These are phyloP conservation scores for Acanthornis magna DNA, from an alignment of 2,797 vertebrate species.

Conservation along the genomic window DNA sequence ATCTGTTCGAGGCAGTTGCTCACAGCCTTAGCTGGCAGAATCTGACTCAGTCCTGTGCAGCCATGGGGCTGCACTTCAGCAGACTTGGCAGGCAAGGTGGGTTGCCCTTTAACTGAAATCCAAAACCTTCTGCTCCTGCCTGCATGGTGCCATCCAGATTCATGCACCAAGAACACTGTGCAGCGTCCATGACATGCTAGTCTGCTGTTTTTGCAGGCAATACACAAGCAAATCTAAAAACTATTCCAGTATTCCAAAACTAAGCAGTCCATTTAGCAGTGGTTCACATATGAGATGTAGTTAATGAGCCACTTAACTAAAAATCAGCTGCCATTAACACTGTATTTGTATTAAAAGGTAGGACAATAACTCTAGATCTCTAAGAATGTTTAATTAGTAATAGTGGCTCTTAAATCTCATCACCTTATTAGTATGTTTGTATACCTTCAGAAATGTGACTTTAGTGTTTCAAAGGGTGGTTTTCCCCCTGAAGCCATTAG, in stretches of 20 bases:
- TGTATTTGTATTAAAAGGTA: background rate
- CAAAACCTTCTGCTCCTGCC: background rate
- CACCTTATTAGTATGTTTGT: background rate
- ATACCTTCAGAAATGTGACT: background rate
- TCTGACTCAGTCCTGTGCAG: background rate
- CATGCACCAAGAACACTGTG: background rate
- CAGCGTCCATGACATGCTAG: rapidly evolving
- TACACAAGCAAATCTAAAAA: background rate
- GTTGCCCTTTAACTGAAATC: background rate
- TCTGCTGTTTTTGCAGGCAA: background rate
- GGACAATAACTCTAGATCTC: background rate
- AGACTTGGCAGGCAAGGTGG: background rate
- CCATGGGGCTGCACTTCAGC: background rate
- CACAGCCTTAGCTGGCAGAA: background rate
- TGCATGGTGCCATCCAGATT: background rate
- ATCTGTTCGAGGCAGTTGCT: background rate
- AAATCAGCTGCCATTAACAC: background rate
- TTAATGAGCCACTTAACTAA: background rate
- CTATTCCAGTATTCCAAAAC: background rate
- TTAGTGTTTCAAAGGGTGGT: background rate
- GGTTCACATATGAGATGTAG: background rate
- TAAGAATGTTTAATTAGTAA: background rate
- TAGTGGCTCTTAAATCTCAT: background rate
- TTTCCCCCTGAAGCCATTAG: background rate
- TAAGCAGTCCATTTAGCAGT: background rate